These are phyloP conservation scores for Ellobius talpinus DNA, from an alignment of 2,113 vertebrate species.

Conservation along the genomic window DNA sequence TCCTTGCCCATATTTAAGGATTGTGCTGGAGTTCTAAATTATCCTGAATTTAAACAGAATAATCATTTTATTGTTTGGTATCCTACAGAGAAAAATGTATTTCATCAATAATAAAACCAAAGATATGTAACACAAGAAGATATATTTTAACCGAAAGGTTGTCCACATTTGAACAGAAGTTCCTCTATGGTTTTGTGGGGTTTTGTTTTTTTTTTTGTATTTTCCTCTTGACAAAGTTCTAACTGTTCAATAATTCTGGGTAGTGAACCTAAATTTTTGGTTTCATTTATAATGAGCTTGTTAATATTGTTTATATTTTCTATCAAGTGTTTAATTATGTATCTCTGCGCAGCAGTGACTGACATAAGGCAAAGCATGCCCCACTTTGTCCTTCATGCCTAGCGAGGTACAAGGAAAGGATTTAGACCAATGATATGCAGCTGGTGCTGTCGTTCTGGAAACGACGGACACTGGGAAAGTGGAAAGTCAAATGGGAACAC, in stretches of 20 bases:
- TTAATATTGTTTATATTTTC: not conserved
- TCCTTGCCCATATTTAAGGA: not conserved
- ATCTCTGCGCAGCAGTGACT: not conserved
- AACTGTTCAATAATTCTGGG: not conserved
- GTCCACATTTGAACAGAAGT: conserved; percentile 2
- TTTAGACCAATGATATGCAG: not conserved
- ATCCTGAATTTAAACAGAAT: conserved; percentile 18
- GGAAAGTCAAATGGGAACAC: conserved; percentile 23
- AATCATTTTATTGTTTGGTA: conserved; percentile 32
- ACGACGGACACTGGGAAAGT: not conserved
- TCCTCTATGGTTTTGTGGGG: not conserved
- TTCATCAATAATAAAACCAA: not conserved
- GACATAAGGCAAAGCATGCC: not conserved
- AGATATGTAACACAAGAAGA: conserved; percentile 42
- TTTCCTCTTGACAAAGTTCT: not conserved
- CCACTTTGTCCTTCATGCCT: not conserved
- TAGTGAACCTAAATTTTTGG: not conserved
- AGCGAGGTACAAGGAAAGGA: not conserved
- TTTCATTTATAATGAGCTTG: not conserved
- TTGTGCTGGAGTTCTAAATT: not conserved
- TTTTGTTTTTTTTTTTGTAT: not conserved
- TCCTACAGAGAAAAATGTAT: not conserved
- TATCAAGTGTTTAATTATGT: not conserved
- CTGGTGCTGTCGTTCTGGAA: conserved; percentile 18
- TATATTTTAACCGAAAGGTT: not conserved